Evolutionary conservation across 2,888 invertebrate species (phyloP).

Genomic region (Phymatocera aterrima): DNA sequence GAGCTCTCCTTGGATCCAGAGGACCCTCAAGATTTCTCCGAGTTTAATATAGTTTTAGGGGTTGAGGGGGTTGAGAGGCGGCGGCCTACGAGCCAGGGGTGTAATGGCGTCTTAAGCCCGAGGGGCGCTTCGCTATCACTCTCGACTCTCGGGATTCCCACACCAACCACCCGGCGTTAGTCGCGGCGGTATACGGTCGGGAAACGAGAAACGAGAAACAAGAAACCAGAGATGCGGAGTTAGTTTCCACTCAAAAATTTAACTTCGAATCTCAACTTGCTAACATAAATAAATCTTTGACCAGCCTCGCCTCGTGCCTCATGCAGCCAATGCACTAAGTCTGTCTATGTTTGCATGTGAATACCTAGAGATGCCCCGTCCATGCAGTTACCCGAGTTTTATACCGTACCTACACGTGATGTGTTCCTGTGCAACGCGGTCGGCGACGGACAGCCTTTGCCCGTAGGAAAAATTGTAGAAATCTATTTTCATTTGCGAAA

Average conservation of each 20-base stretch:
- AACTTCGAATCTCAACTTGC: constrained; percentile 51
- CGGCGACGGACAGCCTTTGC: too few species aligned
- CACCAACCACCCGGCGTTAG: background rate
- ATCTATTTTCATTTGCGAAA: too few species aligned
- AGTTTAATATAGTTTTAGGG: constrained; percentile 74
- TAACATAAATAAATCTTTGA: constrained; percentile 57
- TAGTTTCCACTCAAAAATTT: constrained; percentile 55
- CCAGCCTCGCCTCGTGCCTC: constrained; percentile 26
- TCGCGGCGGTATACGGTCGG: background rate
- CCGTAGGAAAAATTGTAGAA: too few species aligned
- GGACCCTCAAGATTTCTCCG: constrained; percentile 71
- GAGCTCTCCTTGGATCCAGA: constrained; percentile 43
- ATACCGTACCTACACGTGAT: too few species aligned
- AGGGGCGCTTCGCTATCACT: constrained; percentile 66
- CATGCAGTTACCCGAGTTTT: too few species aligned
- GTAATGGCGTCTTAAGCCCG: constrained; percentile 74
- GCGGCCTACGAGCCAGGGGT: constrained; percentile 67
- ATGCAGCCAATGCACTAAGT: background rate
- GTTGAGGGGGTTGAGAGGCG: constrained; percentile 59
- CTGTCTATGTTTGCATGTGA: too few species aligned
- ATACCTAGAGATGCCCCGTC: too few species aligned
- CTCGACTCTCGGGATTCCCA: constrained; percentile 37
- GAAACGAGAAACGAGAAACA: background rate
- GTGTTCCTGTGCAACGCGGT: too few species aligned
- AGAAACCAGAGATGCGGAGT: constrained; percentile 17